A percentile compares a stretch with the other conserved stretches of the same genome.
phyloP scores from a whole-genome alignment of 2,113 vertebrate genomes.

The Pleuronectes platessa region DNA sequence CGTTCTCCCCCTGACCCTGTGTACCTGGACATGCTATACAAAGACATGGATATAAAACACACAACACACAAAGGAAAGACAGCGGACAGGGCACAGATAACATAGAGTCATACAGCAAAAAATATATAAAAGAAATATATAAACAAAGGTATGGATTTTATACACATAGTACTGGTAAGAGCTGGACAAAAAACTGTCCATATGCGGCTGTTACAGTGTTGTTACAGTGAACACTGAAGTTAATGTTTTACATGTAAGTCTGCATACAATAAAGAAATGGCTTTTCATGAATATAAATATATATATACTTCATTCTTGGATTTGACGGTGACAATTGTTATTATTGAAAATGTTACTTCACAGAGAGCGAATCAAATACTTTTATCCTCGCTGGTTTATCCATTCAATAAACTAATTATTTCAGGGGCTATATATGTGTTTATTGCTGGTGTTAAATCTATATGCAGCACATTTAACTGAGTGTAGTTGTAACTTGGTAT shows the following conservation, averaged over 20 bases:
- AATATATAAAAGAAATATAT: background rate
- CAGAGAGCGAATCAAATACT: no score
- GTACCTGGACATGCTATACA: background rate
- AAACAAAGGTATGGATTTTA: background rate
- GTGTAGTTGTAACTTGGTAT: constrained; percentile 3
- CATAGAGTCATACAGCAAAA: background rate
- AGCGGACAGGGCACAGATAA: background rate
- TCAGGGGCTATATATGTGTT: background rate
- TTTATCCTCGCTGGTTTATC: no score
- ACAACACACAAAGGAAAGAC: background rate
- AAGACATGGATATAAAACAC: background rate
- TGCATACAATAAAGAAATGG: background rate
- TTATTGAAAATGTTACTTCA: background rate
- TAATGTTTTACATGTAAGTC: background rate
- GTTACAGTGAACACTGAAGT: background rate
- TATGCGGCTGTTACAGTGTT: no score
- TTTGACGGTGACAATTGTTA: background rate
- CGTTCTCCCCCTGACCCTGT: background rate
- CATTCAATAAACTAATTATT: background rate
- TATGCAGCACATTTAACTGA: background rate
- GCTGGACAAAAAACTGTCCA: background rate
- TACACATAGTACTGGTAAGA: background rate
- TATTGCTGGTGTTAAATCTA: background rate
- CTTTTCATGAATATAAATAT: background rate
- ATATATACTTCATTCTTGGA: background rate